phyloP scores from a whole-genome alignment of 92 coral and sea anemone genomes.

The Epizoanthus stellaris region DNA sequence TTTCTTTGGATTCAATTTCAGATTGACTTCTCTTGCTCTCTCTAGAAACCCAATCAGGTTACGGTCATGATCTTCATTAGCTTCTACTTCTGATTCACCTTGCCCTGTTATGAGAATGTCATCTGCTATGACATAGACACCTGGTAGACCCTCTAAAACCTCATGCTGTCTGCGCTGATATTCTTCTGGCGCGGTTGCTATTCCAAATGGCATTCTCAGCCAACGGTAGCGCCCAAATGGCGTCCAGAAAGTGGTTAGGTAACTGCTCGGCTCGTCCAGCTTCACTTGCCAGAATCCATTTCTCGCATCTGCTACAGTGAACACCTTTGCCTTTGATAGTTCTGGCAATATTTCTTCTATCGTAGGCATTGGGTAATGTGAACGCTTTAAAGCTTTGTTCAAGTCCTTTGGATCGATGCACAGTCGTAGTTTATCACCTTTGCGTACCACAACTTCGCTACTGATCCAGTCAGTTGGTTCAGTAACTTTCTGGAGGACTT shows the following conservation, averaged over 20 bases:
- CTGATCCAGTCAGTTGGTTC: background rate
- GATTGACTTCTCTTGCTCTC: slow-evolving; percentile 46
- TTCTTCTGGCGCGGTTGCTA: too few species aligned
- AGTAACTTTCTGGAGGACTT: background rate
- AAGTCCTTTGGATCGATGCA: background rate
- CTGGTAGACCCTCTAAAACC: too few species aligned
- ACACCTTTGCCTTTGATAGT: background rate
- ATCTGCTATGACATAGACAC: too few species aligned
- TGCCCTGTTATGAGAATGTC: too few species aligned
- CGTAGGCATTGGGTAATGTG: too few species aligned
- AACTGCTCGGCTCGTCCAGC: too few species aligned
- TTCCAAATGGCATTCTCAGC: too few species aligned
- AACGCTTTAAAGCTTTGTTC: too few species aligned
- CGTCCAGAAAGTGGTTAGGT: too few species aligned
- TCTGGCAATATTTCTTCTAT: too few species aligned
- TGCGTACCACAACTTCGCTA: background rate
- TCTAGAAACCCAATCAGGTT: slow-evolving; percentile 48
- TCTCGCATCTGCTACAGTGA: background rate
- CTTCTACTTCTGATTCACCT: slow-evolving; percentile 41
- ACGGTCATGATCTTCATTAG: slow-evolving; percentile 48
- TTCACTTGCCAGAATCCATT: background rate
- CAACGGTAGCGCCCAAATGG: too few species aligned
- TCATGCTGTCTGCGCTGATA: too few species aligned
- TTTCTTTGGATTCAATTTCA: slow-evolving; percentile 57
- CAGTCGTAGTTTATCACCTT: background rate